Base-by-base conservation (phyloP, 2,888 invertebrate species). In the Coenonympha arcania region DNA sequence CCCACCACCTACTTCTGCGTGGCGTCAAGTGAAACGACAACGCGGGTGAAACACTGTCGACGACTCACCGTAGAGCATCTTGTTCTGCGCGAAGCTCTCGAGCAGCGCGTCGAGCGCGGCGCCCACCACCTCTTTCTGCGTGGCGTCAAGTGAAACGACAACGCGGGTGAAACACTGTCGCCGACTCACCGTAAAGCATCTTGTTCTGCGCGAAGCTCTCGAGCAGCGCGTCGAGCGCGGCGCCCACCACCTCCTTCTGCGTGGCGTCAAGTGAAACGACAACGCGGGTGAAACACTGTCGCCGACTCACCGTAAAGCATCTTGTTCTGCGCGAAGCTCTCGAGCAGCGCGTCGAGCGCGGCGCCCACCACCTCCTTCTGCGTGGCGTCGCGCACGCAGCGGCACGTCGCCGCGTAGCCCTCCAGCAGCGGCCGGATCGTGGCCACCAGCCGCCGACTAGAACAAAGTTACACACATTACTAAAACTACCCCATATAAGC, bases 401-500 rank as follows among this genome's bases (percentile, higher is more conserved):
- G 67, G 56, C 82, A 79, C 11, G 93, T 90, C 16, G 89, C 86
- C 31, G 90, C 80, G 73, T 95, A 95, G 4, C 93, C 90, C 62
- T 94, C 92, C 42, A 93, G 76, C 45, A 94, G 84, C 0, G 95
- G 94, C 36, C 91, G 89, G 31, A 95, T 66, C 2, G 92, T 87
- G 44, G 79, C 69, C 69, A 90, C 65, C 65, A 89, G 69, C 62
- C 89, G 82, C 56, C 89, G 83, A 69, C 91, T 88, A 40, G 4
- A 48, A 47, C 6, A 2, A 39, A 11, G 0, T n/a, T n/a, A 19
- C 8, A 8, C 8, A 28, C 1, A 39, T 3, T 13, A 20, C 19
- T 11, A n/a, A 26, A 26, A 24, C 11, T n/a, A n/a, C n/a, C n/a
- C n/a, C n/a, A n/a, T n/a, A n/a, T n/a, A n/a, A n/a, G n/a, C n/a